Evolutionary conservation across 2,888 invertebrate species (phyloP), one percentile per base, ranked within the genome.

Genomic region (Mesoligia furuncula): DNA sequence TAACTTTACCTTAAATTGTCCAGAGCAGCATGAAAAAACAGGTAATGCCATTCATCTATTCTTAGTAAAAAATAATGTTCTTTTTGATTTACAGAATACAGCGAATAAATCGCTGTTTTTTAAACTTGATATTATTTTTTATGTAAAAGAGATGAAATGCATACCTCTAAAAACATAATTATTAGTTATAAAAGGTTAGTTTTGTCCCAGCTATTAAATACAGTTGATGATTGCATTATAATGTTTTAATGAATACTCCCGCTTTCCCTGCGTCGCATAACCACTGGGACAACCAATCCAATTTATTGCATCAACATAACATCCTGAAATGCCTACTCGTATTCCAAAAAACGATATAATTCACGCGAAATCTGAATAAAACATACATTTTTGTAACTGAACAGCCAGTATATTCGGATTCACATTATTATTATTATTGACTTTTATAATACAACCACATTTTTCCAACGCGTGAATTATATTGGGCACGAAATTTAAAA

Each of bases 261-360:
- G 48, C 59, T 9, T 71, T 51, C 31, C 54, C 20, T 48, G 39
- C 4, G 24, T n/a, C 9, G 6, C 36, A 39, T 1, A 15, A 24
- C 39, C 36, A 48, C 45, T 42, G 82, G 48, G 68, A 48, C 51
- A 51, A 57, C 5, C 31, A 77, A 65, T 57, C 67, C 42, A 59
- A 27, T 39, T 27, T 57, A 42, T 54, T n/a, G 13, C 36, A 68
- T 59, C 15, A 20, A 62, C 13, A 54, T 59, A 31, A 59, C 54
- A 54, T 39, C 70, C 85, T 85, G 75, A 85, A 85, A 85, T 54
- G 57, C 81, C 85, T 85, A 71, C 51, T 31, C 68, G 68, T 84
- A 79, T 42, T 24, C 7, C 11, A 70, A 62, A 75, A 54, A 59
- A 54, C 5, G 1, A 31, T 8, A 62, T 75, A 81, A 81, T 57